Percentiles rank a stretch among this genome's conserved stretches.
Evolutionary conservation across 2,797 vertebrate genomes (phyloP).

Genomic region (Smutsia gigantea): DNA sequence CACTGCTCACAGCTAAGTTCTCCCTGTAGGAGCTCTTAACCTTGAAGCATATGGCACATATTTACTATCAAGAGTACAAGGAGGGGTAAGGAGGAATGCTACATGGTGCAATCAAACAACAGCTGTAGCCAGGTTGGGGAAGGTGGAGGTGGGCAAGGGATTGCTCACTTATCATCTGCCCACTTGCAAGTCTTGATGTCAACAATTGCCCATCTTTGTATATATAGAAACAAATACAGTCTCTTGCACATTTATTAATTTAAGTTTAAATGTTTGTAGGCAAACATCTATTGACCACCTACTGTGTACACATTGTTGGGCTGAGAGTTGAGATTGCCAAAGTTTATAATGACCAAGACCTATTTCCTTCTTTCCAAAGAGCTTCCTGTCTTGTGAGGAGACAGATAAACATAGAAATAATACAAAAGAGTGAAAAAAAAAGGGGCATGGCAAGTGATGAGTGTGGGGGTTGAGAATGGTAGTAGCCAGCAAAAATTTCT

Average conservation of each 20-base stretch:
- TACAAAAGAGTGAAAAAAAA: slow-evolving; percentile 29
- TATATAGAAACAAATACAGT: slow-evolving; percentile 17
- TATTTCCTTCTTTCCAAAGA: slow-evolving; percentile 30
- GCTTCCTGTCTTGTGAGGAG: neutral
- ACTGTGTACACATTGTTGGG: neutral
- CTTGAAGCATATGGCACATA: neutral
- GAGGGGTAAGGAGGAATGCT: neutral
- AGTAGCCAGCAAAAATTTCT: slow-evolving; percentile 54
- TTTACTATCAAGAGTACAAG: neutral
- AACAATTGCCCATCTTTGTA: neutral
- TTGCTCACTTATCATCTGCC: slow-evolving; percentile 3
- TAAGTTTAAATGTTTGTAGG: slow-evolving; percentile 32
- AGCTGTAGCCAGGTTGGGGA: slow-evolving; percentile 13
- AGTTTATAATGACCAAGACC: neutral
- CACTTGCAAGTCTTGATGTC: slow-evolving; percentile 43
- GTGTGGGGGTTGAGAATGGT: slow-evolving; percentile 36
- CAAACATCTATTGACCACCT: slow-evolving; percentile 30
- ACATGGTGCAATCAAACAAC: neutral
- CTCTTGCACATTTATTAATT: slow-evolving; percentile 16
- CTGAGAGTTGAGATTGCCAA: neutral
- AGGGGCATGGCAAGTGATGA: neutral
- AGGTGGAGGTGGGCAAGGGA: neutral
- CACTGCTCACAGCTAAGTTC: neutral
- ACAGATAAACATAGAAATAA: slow-evolving; percentile 35
- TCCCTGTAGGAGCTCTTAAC: neutral